Base-by-base conservation (phyloP, 2,797 vertebrate species). In the Tokudaia muenninki region DNA sequence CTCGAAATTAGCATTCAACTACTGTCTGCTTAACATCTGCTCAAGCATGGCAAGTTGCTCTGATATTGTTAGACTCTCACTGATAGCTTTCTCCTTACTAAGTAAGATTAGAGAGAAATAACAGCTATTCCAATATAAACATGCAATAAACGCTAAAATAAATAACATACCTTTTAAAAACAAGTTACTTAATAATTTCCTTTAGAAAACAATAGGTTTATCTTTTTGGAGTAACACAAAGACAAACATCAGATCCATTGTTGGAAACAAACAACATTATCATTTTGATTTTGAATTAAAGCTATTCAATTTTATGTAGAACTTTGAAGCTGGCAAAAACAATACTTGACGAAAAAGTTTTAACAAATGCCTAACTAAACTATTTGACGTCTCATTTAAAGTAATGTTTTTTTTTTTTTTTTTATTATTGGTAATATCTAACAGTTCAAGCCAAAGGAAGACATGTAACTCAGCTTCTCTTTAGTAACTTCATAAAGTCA, bases 1-100 rank as follows among this genome's bases (percentile, higher is more conserved):
- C 99, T 99, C 98, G 98, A 99, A 99, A 99, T 99, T 99, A 99
- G 99, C 99, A 99, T 99, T 99, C 99, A 99, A 98, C 99, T 98
- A 99, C 72, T 99, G 99, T 99, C 99, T 99, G 98, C 98, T 99
- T 99, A 99, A 99, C 99, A 99, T 99, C 99, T 99, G 99, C 98
- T 99, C 98, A 96, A 96, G 97, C 98, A 83, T 52, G 94, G 98
- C 94, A 93, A 97, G 97, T 98, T 75, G 98, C 98, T 87, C 98
- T 80, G 98, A 98, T 97, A 98, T 37, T 98, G 98, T 98, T 90
- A 97, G 91, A 91, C 90, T 94, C 63, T 94, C 89, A 96, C 98
- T 19, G 97, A 98, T 96, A 97, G 91, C 95, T 97, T 98, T 97
- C 97, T 96, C 61, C 75, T 92, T 91, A 89, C 92, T 97, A 98